phyloP scores from a whole-genome alignment of 2,888 invertebrate species.

The Nudaria mundana region DNA sequence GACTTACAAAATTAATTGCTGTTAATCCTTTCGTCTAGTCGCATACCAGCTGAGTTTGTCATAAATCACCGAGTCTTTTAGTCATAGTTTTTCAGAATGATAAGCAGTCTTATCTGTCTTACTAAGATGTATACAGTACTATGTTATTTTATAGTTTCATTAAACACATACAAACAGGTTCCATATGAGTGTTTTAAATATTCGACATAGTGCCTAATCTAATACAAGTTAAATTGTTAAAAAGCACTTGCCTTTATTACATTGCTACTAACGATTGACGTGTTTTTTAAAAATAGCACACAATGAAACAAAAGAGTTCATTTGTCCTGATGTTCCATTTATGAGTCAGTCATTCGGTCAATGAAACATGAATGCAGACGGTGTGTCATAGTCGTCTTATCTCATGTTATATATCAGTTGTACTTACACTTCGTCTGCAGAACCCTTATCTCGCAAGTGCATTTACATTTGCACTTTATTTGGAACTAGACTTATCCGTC shows the following conservation, averaged over 20 bases:
- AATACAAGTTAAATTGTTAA: too few relatives aligned
- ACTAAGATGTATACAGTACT: too few relatives aligned
- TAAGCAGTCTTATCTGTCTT: too few relatives aligned
- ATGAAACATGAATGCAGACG: constrained; percentile 53
- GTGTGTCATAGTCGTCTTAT: constrained; percentile 74
- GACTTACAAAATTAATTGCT: constrained; percentile 1
- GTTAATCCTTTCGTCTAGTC: background rate
- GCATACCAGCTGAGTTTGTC: background rate
- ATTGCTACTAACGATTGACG: background rate
- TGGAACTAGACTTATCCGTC: constrained; percentile 52
- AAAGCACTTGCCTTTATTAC: too few relatives aligned
- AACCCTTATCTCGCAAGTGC: constrained; percentile 50
- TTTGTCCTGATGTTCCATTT: constrained; percentile 14
- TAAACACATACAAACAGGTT: too few relatives aligned
- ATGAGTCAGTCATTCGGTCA: constrained; percentile 50
- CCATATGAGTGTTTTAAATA: too few relatives aligned
- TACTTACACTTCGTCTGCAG: constrained; percentile 52
- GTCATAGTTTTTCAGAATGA: too few relatives aligned
- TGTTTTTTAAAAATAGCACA: constrained; percentile 1
- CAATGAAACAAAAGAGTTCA: constrained; percentile 9
- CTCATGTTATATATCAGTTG: constrained; percentile 58
- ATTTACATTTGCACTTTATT: constrained; percentile 60
- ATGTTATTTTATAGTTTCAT: too few relatives aligned
- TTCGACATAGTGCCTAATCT: too few relatives aligned
- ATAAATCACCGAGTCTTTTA: too few relatives aligned